Evolutionary conservation across 2,888 invertebrate species (phyloP).

Genomic region (Epirrhoe alternata): DNA sequence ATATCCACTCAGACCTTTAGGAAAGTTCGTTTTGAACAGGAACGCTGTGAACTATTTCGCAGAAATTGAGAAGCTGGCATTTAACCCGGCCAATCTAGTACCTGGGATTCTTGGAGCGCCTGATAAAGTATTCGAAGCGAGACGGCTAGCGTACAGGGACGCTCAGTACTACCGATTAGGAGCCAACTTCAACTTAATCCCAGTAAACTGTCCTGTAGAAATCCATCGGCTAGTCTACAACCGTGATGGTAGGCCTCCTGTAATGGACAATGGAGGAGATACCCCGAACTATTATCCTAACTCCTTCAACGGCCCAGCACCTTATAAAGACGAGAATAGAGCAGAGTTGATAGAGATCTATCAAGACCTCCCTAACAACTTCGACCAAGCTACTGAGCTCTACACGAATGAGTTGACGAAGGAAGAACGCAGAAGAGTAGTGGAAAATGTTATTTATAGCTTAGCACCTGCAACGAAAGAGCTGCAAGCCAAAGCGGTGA

Average conservation of each 20-base stretch:
- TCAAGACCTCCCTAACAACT: slow-evolving; percentile 93
- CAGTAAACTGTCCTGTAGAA: slow-evolving; percentile 96
- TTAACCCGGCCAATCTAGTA: slow-evolving; percentile 93
- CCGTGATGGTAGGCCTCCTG: slow-evolving; percentile 92
- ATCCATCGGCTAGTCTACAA: slow-evolving; percentile 89
- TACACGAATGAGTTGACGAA: slow-evolving; percentile 90
- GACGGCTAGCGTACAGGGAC: slow-evolving; percentile 93
- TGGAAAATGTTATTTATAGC: slow-evolving; percentile 91
- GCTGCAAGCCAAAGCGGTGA: slow-evolving; percentile 85
- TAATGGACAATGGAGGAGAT: slow-evolving; percentile 91
- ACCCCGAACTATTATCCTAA: slow-evolving; percentile 98
- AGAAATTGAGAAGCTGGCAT: slow-evolving; percentile 96
- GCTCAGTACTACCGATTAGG: slow-evolving; percentile 94
- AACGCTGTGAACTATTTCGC: slow-evolving; percentile 96
- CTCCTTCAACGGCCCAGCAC: slow-evolving; percentile 93
- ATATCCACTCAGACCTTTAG: slow-evolving; percentile 93
- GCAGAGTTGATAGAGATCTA: slow-evolving; percentile 82
- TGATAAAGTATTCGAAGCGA: slow-evolving; percentile 94
- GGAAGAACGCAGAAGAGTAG: slow-evolving; percentile 89
- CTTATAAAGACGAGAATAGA: slow-evolving; percentile 84
- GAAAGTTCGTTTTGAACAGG: slow-evolving; percentile 92
- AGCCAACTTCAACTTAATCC: slow-evolving; percentile 94
- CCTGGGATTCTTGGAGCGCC: slow-evolving; percentile 96
- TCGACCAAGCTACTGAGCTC: slow-evolving; percentile 91
- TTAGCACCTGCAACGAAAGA: slow-evolving; percentile 90